phyloP scores from a whole-genome alignment of 2,113 vertebrate species.

The Antechinus flavipes region DNA sequence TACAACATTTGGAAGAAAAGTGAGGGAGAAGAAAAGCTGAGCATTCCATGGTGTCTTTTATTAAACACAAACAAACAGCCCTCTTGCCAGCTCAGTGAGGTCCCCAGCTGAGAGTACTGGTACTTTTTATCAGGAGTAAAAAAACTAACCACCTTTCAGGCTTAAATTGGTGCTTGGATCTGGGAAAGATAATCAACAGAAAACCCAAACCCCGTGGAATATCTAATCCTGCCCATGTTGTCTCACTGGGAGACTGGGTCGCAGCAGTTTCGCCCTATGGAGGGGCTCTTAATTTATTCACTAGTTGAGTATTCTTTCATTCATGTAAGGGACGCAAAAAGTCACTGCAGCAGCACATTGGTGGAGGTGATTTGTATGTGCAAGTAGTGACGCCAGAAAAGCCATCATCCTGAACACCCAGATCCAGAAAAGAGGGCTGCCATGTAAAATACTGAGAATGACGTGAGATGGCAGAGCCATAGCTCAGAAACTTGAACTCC shows the following conservation, averaged over 20 bases:
- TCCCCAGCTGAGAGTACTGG: slow-evolving; percentile 35
- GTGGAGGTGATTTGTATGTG: not conserved
- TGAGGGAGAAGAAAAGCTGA: slow-evolving; percentile 26
- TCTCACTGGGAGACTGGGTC: not conserved
- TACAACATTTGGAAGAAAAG: slow-evolving; percentile 39
- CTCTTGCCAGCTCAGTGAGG: slow-evolving; percentile 39
- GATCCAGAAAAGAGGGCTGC: not conserved
- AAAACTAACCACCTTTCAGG: not conserved
- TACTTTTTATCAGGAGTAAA: slow-evolving; percentile 5
- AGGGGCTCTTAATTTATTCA: not conserved
- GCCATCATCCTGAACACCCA: not conserved
- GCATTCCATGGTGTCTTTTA: slow-evolving; percentile 38
- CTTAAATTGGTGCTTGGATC: not conserved
- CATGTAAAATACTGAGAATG: not conserved
- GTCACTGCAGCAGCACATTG: not conserved
- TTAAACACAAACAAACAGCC: slow-evolving; percentile 38
- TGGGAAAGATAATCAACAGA: slow-evolving; percentile 10
- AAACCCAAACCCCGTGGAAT: not conserved
- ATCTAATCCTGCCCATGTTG: not conserved
- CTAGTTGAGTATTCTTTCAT: not conserved
- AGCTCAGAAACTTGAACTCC: not conserved
- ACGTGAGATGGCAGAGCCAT: not conserved
- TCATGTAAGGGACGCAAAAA: not conserved
- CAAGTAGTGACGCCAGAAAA: not conserved
- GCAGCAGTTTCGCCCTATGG: not conserved